A percentile compares a stretch with the other conserved stretches of the same genome.
These are phyloP conservation scores for Anthrax anthrax DNA, from an alignment of 2,888 invertebrate genomes.

Conservation along the genomic window DNA sequence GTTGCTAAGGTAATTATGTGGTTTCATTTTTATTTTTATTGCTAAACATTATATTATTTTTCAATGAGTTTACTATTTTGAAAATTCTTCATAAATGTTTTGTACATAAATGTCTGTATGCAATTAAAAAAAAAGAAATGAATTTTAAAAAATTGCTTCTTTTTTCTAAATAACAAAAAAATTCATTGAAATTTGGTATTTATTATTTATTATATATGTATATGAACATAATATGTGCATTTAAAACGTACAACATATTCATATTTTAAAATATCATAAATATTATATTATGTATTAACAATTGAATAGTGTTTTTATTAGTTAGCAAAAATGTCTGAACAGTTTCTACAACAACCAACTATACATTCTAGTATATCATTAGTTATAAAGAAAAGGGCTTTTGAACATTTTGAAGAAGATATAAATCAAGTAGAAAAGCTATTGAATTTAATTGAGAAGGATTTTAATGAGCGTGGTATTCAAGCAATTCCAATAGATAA, in stretches of 20 bases:
- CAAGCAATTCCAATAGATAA: conserved; percentile 18
- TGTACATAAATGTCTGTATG: too few relatives aligned
- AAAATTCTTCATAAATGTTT: too few relatives aligned
- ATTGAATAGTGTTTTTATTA: conserved; percentile 19
- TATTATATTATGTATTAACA: too few relatives aligned
- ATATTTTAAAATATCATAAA: too few relatives aligned
- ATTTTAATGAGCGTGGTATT: conserved; percentile 12
- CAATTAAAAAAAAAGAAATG: too few relatives aligned
- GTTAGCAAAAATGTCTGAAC: conserved; percentile 39
- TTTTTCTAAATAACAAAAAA: too few relatives aligned
- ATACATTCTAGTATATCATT: conserved; percentile 41
- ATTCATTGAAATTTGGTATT: too few relatives aligned
- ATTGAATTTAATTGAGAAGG: background rate
- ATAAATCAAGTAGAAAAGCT: conserved; percentile 23
- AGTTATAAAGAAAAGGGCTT: conserved; percentile 36
- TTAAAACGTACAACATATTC: too few relatives aligned
- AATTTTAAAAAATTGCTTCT: too few relatives aligned
- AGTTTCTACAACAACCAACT: conserved; percentile 38
- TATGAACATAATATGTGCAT: too few relatives aligned
- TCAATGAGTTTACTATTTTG: too few relatives aligned
- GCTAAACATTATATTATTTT: background rate
- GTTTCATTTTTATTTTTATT: background rate
- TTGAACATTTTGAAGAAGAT: conserved; percentile 33
- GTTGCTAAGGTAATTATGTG: conserved; percentile 37
- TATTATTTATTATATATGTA: too few relatives aligned